Percentiles rank a stretch among this genome's conserved stretches.
Evolutionary conservation across 2,113 vertebrate genomes (phyloP).

Genomic region (Petroica traversi): DNA sequence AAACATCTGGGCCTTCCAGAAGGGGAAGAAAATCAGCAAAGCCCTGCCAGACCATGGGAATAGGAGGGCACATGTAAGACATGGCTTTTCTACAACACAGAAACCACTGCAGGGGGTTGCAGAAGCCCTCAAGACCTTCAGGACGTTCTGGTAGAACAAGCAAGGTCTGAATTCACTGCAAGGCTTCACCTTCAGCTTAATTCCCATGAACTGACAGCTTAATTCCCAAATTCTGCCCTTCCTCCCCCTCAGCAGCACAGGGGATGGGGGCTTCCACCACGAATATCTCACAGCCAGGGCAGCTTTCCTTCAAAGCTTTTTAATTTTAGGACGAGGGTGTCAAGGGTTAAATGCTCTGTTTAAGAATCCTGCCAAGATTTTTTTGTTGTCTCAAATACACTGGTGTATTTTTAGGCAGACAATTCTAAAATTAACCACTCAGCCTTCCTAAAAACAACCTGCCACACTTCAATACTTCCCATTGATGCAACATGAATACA

Average conservation of each 20-base stretch:
- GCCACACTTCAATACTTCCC: not conserved
- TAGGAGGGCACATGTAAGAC: not conserved
- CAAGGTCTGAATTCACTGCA: not conserved
- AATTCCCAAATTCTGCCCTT: too few relatives aligned
- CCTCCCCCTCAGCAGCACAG: not conserved
- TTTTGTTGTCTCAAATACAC: not conserved
- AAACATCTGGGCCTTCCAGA: not conserved
- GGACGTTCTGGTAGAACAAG: not conserved
- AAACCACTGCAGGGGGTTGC: not conserved
- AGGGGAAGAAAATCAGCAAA: not conserved
- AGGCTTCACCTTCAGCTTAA: not conserved
- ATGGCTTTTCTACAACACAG: not conserved
- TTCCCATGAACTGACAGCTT: not conserved
- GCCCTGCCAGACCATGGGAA: not conserved
- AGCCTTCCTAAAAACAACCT: not conserved
- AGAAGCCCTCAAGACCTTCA: not conserved
- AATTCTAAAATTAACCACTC: constrained; percentile 13
- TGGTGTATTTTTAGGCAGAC: not conserved
- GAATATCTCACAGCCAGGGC: not conserved
- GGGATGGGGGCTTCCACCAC: not conserved
- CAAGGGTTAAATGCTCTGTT: not conserved
- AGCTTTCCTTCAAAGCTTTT: rapidly evolving
- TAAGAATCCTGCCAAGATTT: not conserved
- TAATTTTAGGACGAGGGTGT: not conserved
- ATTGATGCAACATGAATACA: constrained; percentile 6